Base-by-base conservation (phyloP, 2,113 vertebrate species). In the western clawed frog (Xenopus tropicalis) region DNA sequence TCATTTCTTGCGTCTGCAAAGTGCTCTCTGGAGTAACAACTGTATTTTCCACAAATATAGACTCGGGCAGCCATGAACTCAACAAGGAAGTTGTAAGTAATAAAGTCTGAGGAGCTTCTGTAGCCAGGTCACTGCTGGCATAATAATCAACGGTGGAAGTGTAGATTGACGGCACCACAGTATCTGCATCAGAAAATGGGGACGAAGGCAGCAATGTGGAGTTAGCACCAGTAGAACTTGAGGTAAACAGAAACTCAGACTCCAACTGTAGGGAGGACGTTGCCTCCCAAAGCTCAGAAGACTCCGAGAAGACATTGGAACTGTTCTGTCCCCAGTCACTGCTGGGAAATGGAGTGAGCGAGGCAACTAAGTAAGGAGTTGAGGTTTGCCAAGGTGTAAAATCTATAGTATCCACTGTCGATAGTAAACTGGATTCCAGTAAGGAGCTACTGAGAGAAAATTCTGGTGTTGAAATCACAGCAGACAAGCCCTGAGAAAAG, bases 171-270 rank as follows among this genome's bases (percentile, higher is more conserved):
- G 42, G 57, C 0, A 81, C 71, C 61, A 80, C 59, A 81, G 66
- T 70, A n/a, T 75, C 4, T 0, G 79, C 58, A 4, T 29, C 70
- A 52, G 9, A 79, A 11, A 67, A 29, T 14, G 42, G 65, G 44
- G 82, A 75, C 0, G 83, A 77, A 59, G 81, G 81, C 77, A 83
- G 85, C 62, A 80, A 11, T 61, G 17, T 72, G 77, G 88, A 88
- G 88, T 89, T 87, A 88, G 89, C 52, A 84, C 79, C 85, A 66
- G 82, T 76, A 79, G 81, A 74, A 78, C 71, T 77, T 79, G 87
- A 90, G 87, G 89, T 88, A 85, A 86, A 67, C 46, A 14, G 69
- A 80, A 83, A 70, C 79, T 78, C 81, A 10, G 84, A 77, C 56
- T 68, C 82, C 2, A 20, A 25, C 13, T 7, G 69, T 5, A 72